Evolutionary conservation across 2,888 invertebrate genomes (phyloP).

Genomic region (Helicoverpa assulta): DNA sequence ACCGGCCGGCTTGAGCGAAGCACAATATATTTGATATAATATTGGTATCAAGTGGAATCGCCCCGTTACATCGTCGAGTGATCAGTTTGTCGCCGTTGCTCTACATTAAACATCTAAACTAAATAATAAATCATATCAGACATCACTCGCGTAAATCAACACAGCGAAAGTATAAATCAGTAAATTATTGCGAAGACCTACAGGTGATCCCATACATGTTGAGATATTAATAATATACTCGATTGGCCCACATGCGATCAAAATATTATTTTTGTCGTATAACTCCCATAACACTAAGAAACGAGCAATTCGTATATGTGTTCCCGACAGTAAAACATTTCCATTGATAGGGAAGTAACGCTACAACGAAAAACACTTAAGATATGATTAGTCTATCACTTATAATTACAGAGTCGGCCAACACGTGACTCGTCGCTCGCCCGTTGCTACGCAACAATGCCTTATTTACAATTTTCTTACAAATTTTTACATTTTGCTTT

Average conservation of each 20-base stretch:
- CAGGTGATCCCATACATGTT: conserved; percentile 85
- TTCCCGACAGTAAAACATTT: conserved; percentile 78
- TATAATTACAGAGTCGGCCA: conserved; percentile 67
- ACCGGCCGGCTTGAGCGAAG: conserved; percentile 6
- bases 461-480: conserved; percentile 73
- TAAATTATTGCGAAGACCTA: conserved; percentile 81
- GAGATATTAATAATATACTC: conserved; percentile 84
- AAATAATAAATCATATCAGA: conserved; percentile 67
- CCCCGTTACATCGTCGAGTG: conserved; percentile 44
- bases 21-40: conserved; percentile 21
- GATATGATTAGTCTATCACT: conserved; percentile 87
- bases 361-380: conserved; percentile 84
- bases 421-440: conserved; percentile 64
- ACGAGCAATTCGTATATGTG: conserved; percentile 77
- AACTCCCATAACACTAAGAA: conserved; percentile 72
- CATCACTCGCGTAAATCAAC: conserved; percentile 63
- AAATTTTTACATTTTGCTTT: conserved; percentile 76
- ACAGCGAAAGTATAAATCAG: conserved; percentile 70
- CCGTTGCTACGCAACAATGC: conserved; percentile 80
- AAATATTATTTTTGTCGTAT: conserved; percentile 73
- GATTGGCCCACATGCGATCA: conserved; percentile 85
- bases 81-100: conserved; percentile 38
- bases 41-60: conserved; percentile 38
- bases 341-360: conserved; percentile 76
- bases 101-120: conserved; percentile 63